Conservation (phyloP, 2,888 invertebrate genomes). For the Xylota segnis region DNA sequence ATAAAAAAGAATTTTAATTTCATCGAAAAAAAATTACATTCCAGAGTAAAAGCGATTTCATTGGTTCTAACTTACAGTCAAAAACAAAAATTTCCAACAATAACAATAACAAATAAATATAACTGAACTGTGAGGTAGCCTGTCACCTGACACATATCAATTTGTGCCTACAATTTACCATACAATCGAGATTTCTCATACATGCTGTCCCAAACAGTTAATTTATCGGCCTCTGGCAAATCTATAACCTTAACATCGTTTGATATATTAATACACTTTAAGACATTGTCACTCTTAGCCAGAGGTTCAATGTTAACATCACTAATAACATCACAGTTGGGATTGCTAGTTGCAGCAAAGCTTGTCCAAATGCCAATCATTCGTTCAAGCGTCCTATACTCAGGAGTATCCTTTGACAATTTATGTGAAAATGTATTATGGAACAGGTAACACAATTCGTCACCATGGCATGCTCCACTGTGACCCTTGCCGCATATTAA, state of each 20-base stretch:
- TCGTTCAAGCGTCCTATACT: constrained; percentile 81
- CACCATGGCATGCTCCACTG: constrained; percentile 82
- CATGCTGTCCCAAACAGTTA: constrained; percentile 81
- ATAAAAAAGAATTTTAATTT: constrained; percentile 14
- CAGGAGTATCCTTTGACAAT: constrained; percentile 78
- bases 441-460: constrained; percentile 83
- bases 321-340: constrained; percentile 80
- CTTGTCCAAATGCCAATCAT: constrained; percentile 82
- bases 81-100: constrained; percentile 29
- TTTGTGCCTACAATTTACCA: constrained; percentile 44
- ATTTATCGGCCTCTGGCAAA: constrained; percentile 79
- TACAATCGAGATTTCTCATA: constrained; percentile 78
- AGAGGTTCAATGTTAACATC: constrained; percentile 79
- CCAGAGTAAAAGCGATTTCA: not conserved
- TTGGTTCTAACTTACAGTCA: constrained; percentile 5
- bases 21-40: constrained; percentile 8
- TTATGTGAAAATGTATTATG: constrained; percentile 79
- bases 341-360: constrained; percentile 82
- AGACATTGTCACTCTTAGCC: constrained; percentile 68
- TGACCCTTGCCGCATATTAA: constrained; percentile 79
- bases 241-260: constrained; percentile 80
- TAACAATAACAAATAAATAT: constrained; percentile 49
- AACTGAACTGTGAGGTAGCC: constrained; percentile 50
- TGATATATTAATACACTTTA: constrained; percentile 81
- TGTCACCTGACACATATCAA: not conserved